Evolutionary conservation across 1,140 invertebrate genomes (phyloP), one percentile per base, ranked within the genome.

Genomic region (Pantala flavescens): DNA sequence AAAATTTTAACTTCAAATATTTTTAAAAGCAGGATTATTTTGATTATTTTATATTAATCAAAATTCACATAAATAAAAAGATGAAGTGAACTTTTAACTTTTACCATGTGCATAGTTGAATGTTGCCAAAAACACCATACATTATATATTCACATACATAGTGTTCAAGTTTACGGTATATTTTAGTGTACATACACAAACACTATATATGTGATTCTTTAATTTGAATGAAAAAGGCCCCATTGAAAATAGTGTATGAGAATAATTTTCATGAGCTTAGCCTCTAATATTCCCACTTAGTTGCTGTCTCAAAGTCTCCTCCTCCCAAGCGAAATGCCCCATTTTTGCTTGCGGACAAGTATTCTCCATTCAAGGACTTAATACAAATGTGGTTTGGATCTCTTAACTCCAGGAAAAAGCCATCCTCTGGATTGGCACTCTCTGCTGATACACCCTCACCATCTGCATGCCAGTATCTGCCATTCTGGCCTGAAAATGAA

Each of bases 301-400:
- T 96, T 78, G 94, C 93, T 74, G 86, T 86, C 75, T 90, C 88
- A 79, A 90, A 87, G 80, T 94, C 91, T 74, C 88, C 87, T 74
- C 91, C 92, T 28, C 91, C 90, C 49, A 97, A 88, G 80, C 91
- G 91, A 85, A 98, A 92, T 75, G 90, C 89, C 71, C 97, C 96
- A 83, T 98, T 98, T 85, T 98, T 98, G 80, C 94, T 94, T 74
- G 96, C 94, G 75, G 90, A 89, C 75, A 98, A 84, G 84, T 96
- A 98, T 80, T 89, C 88, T 70, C 93, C 92, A 76, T 86, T 84
- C 49, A 88, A 87, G 10, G 85, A 85, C 84, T 94, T 96, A 84
- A 98, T 96, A 83, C 92, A 93, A 78, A 98, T 90, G 78, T 93
- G 88, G 73, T 94, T 96, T 10, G 94, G 93, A 82, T 96, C 95